Percentiles rank a stretch among this genome's conserved stretches.
Conservation (phyloP, 1,140 invertebrate species). For the Sweltsa coloradensis region DNA sequence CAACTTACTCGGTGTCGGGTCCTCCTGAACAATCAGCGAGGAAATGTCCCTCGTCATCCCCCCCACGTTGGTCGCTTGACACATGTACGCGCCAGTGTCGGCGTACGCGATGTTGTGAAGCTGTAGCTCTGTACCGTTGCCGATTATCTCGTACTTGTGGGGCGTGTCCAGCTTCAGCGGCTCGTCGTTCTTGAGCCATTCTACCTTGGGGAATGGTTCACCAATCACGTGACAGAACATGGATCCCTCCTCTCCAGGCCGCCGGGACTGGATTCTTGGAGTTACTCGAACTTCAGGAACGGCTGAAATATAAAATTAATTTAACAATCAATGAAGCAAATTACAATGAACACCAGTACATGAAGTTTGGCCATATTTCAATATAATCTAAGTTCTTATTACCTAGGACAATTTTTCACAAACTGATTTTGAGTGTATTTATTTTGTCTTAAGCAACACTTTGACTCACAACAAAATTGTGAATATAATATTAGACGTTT, state of each 20-base stretch:
- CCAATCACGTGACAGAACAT: slow-evolving; percentile 60
- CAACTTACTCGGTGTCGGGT: slow-evolving; percentile 49
- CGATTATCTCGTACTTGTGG: slow-evolving; percentile 49
- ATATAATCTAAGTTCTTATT: no score
- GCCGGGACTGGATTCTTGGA: slow-evolving; percentile 50
- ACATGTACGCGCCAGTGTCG: slow-evolving; percentile 69
- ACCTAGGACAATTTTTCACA: no score
- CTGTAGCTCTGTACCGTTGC: slow-evolving; percentile 56
- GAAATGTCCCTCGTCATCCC: slow-evolving; percentile 58
- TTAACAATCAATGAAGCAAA: no score
- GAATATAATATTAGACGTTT: no score
- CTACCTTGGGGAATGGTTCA: slow-evolving; percentile 51
- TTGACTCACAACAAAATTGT: no score
- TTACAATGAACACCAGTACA: no score
- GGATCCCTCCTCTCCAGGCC: slow-evolving; percentile 47
- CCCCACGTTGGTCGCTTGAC: slow-evolving; percentile 55
- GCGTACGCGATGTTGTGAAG: slow-evolving; percentile 53
- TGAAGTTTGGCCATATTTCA: no score
- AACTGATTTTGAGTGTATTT: no score
- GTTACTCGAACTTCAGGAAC: slow-evolving; percentile 55
- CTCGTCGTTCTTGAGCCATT: slow-evolving; percentile 64
- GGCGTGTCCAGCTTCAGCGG: slow-evolving; percentile 37
- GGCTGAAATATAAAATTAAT: slow-evolving; percentile 35
- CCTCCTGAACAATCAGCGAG: slow-evolving; percentile 55
- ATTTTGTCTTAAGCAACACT: no score